Evolutionary conservation across 2,888 invertebrate genomes (phyloP), one percentile per base, ranked within the genome.

Genomic region (Melinopterus prodromus): DNA sequence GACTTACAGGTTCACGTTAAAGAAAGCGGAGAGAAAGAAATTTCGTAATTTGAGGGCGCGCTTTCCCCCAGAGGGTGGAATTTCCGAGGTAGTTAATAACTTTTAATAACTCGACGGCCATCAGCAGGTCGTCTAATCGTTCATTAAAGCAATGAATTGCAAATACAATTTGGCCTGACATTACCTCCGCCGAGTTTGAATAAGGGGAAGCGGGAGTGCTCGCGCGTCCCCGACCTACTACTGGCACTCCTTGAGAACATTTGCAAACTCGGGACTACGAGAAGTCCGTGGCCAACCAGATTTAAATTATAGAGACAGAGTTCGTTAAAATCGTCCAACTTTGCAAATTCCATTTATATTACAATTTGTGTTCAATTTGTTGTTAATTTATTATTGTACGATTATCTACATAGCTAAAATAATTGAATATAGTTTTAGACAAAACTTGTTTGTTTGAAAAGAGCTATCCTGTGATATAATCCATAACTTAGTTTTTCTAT

Each of bases 51-150:
- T 12, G 53, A 7, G 53, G 1, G 53, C 53, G 7, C 53, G 53
- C 12, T 53, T 53, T 26, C 26, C 53, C 12, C 53, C 53, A 12
- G 7, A 53, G 53, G 53, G 53, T 53, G 53, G 53, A 53, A 53
- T 53, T 53, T 53, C 12, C 53, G 53, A 53, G 53, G 53, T 53
- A 77, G 70, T 70, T 16, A 77, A 71, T 72, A 78, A 78, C 53
- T 71, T 7, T 69, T 72, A 72, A 78, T 72, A 78, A 78, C 72
- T 78, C 53, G 78, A 4, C n/a, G 78, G 72, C 38, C 78, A 78
- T 78, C 78, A 78, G 78, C 75, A 69, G 70, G 78, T 78, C 78
- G 76, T 75, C 78, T 78, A 78, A 78, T 78, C 78, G 78, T 78
- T 78, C 78, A 78, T 78, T 78, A 78, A 75, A 70, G 69, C 70